Base-by-base conservation (phyloP, 2,888 invertebrate species). In the Opisthograptis luteolata region DNA sequence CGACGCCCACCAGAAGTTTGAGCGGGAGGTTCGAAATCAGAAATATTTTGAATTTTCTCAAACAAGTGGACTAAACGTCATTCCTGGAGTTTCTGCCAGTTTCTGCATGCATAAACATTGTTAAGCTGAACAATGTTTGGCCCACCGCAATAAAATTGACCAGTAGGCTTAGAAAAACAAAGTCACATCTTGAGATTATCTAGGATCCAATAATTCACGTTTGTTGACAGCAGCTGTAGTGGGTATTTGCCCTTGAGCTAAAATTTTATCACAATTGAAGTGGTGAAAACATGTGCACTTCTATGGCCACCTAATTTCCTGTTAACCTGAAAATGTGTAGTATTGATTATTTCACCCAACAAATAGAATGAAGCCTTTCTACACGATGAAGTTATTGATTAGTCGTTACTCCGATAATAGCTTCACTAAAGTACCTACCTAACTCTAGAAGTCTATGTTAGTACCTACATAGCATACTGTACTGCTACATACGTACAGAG, bases 1-100 rank as follows among this genome's bases (percentile, higher is more conserved):
- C 58, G 73, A 78, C 70, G 76, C 76, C 66, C 51, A 59, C 54
- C 25, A 27, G 22, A 46, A 53, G 59, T 52, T 69, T 62, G 54
- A 51, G 81, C 75, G 81, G 75, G 72, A 76, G 74, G 55, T 75
- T 70, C 60, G 66, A 82, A 81, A 28, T 47, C 8, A 10, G 25
- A 44, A 32, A 28, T 27, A 15, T 28, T 20, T 47, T 36, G 25
- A n/a, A 31, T 45, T 41, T 39, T 17, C 19, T 13, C 9, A 13
- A 31, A 22, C 15, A n/a, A 25, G 25, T 14, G 7, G 25, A 1
- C 15, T 6, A 27, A 27, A 37, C 27, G 12, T 32, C n/a, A n/a
- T 25, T 1, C 25, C n/a, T n/a, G n/a, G n/a, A n/a, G n/a, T n/a
- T n/a, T n/a, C n/a, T n/a, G n/a, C n/a, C n/a, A n/a, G n/a, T n/a